Conservation (phyloP, 1,140 invertebrate genomes). For the Lanistes nyassanus region DNA sequence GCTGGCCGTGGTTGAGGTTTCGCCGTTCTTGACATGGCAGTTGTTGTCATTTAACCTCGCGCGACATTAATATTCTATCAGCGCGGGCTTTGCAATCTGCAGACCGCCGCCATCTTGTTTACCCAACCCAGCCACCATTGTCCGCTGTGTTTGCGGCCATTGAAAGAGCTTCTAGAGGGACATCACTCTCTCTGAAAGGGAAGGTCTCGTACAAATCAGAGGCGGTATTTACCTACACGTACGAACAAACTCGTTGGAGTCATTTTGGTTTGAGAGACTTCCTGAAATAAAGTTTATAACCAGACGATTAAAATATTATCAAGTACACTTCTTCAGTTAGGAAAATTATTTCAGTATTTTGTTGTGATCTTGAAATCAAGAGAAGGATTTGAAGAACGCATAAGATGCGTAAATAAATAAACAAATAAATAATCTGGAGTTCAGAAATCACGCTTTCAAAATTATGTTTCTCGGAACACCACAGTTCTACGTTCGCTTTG, state of each 20-base stretch:
- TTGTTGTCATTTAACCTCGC: slow-evolving; percentile 25
- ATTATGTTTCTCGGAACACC: too few species aligned
- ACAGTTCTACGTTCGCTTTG: too few species aligned
- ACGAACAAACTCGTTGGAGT: slow-evolving; percentile 26
- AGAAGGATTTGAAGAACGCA: not conserved
- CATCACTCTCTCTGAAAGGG: slow-evolving; percentile 19
- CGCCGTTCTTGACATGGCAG: slow-evolving; percentile 15
- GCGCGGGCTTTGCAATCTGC: slow-evolving; percentile 20
- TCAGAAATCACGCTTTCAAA: too few species aligned
- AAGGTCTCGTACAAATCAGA: slow-evolving; percentile 8
- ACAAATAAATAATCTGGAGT: too few species aligned
- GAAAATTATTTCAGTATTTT: not conserved
- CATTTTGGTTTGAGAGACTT: slow-evolving; percentile 21
- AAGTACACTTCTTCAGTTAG: not conserved
- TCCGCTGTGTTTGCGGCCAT: slow-evolving; percentile 24
- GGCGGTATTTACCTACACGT: slow-evolving; percentile 28
- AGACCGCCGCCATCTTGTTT: slow-evolving; percentile 29
- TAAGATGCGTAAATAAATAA: too few species aligned
- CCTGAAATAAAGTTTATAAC: slow-evolving; percentile 17
- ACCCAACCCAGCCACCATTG: slow-evolving; percentile 21
- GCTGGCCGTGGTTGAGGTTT: not conserved
- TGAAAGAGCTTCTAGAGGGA: slow-evolving; percentile 17
- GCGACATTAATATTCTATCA: slow-evolving; percentile 24
- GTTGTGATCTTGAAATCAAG: not conserved
- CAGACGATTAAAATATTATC: slow-evolving; percentile 22